Conservation (phyloP, 2,113 vertebrate genomes). For the Phasianus colchicus region DNA sequence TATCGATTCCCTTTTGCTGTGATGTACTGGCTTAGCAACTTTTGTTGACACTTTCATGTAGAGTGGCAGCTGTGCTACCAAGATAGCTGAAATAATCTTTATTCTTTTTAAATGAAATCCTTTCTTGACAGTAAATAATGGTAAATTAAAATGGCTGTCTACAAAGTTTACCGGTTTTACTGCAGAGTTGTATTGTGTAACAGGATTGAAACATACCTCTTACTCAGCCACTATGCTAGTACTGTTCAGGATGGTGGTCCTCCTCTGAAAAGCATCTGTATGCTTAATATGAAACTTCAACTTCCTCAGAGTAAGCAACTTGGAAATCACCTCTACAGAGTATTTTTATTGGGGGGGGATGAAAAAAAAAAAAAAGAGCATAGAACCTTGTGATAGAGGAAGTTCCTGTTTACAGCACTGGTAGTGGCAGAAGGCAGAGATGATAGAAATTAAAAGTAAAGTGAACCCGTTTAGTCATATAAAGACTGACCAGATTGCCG, state of each 20-base stretch:
- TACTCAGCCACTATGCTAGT: not conserved
- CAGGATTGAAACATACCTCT: not conserved
- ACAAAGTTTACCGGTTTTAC: not conserved
- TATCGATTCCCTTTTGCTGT: not conserved
- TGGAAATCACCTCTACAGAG: not conserved
- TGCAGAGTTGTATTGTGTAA: not conserved
- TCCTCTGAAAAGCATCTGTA: not conserved
- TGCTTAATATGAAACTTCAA: not conserved
- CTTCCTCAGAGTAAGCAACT: not conserved
- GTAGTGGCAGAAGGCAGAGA: not conserved
- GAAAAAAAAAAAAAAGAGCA: not conserved
- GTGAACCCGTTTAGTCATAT: not conserved
- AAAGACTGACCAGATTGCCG: not conserved
- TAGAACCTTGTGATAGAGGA: not conserved
- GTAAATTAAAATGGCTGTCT: not conserved
- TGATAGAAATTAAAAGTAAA: not conserved
- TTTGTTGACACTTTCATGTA: slow-evolving; percentile 14
- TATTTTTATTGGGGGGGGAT: not conserved
- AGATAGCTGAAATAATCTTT: slow-evolving; percentile 11
- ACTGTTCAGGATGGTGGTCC: not conserved
- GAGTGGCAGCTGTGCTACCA: slow-evolving; percentile 1
- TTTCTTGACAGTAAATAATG: not conserved
- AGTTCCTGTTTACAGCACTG: not conserved
- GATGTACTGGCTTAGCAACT: slow-evolving; percentile 17
- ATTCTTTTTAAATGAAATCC: slow-evolving; percentile 1